Evolutionary conservation across 1,140 invertebrate species (phyloP), one percentile per base, ranked within the genome.

Genomic region (Ectropis grisescens): DNA sequence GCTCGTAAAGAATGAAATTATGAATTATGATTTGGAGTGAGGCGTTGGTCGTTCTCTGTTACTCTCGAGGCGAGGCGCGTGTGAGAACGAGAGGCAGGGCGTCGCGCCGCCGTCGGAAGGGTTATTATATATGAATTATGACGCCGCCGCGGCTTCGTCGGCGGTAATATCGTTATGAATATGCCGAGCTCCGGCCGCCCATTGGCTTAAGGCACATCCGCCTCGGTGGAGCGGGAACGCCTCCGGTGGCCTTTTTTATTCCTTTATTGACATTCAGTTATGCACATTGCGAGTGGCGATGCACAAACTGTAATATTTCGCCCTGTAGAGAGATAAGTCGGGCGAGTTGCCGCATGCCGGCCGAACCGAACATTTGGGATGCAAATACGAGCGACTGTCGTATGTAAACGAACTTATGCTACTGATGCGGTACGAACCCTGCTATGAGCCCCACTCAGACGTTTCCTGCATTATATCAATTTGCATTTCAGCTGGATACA

Each of bases 61-160:
- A 19, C 53, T 45, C 71, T 43, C 33, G 36, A 30, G 50, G 16
- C 40, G 28, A 30, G 33, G 12, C 13, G 27, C 23, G 26, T 14
- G 75, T 38, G 59, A 31, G 72, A 78, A 67, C 41, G 75, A 74
- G 68, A 78, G 41, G 65, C 56, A 61, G 61, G 59, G 65, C 64
- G 54, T 37, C 52, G 61, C 54, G 46, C 38, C 64, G 58, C 46
- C 60, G 65, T 65, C 59, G 58, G 64, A 81, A 81, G 76, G 76
- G 76, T 81, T 81, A 81, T 81, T 81, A 81, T 78, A 62, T 81
- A 81, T 81, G 76, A 81, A 76, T 81, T 78, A 81, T 81, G 76
- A 81, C 62, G 72, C 75, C 70, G 70, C 58, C 58, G 67, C 54
- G 50, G 53, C 68, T 69, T 70, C 68, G 72, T 50, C 70, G 72